Evolutionary conservation across 2,888 invertebrate species (phyloP), one percentile per base, ranked within the genome.

Genomic region (Standfussiana lucernea): DNA sequence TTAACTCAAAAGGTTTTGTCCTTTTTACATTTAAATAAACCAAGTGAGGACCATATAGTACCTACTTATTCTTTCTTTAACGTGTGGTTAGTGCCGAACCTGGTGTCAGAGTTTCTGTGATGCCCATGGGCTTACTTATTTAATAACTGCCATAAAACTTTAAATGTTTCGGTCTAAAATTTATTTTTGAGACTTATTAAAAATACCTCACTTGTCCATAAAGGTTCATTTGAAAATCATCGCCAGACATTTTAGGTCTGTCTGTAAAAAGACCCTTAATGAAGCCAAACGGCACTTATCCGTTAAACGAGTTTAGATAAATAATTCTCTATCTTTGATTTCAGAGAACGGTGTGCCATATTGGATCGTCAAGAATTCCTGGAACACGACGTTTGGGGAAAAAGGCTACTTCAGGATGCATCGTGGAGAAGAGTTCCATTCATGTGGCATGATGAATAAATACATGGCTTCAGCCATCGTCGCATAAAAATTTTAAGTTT

Each of bases 331-430:
- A n/a, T 37, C 32, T 72, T 37, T 37, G 18, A n/a, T 79, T 82
- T 32, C 73, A 83, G 84, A 84, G 11, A 3, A 37, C 13, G 62
- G 6, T 4, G 28, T 6, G 2, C 79, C 82, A 0, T 90, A 80
- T 70, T 91, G 90, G 91, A 59, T 87, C 0, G 45, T 87, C 4
- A 90, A 98, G 93, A 98, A 98, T 92, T 98, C 98, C 18, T 98
- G 98, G 98, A 97, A 97, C 10, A 83, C 91, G 5, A 89, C 89
- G 0, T 98, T 98, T 98, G 98, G 98, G 18, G 97, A 97, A 32
- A 78, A 97, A 0, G 99, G 99, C 11, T 99, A 98, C 93, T 97
- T 98, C 78, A 97, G 97, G 91, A 98, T 99, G 97, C 98, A 98
- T 91, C 97, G 99, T 4, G 81, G 86, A 7, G 77, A 79, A 85